phyloP scores from a whole-genome alignment of 2,797 vertebrate genomes.

The Rhynchotus rufescens region DNA sequence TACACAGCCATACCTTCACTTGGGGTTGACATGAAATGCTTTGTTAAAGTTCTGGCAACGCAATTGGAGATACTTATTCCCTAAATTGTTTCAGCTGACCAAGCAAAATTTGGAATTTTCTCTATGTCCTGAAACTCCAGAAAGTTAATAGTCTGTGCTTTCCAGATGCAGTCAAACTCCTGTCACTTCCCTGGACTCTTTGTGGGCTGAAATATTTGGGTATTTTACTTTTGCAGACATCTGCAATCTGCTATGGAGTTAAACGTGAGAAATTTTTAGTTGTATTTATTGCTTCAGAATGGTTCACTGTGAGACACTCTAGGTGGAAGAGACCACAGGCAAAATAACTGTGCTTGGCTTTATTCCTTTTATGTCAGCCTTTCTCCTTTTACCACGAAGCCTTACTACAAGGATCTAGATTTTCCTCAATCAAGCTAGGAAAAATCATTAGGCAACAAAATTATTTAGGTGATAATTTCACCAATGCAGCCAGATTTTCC shows the following conservation, averaged over 20 bases:
- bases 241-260: slow-evolving; percentile 6
- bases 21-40: slow-evolving; percentile 39
- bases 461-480: not conserved
- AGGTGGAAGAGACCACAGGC: not conserved
- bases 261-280: slow-evolving; percentile 39
- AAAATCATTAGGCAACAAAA: not conserved
- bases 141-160: slow-evolving; percentile 53
- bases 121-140: slow-evolving; percentile 44
- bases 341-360: slow-evolving; percentile 9
- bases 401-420: not conserved
- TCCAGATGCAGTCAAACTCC: slow-evolving; percentile 52
- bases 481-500: not conserved
- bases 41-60: slow-evolving; percentile 53
- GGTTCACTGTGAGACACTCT: not conserved
- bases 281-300: slow-evolving; percentile 16
- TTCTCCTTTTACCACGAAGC: not conserved
- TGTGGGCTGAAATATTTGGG: slow-evolving; percentile 57
- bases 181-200: slow-evolving; percentile 64
- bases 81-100: slow-evolving; percentile 73
- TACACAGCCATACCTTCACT: slow-evolving; percentile 19
- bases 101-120: slow-evolving; percentile 57
- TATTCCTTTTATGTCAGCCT: not conserved
- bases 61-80: slow-evolving; percentile 5
- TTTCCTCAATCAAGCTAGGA: not conserved
- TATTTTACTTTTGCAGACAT: slow-evolving; percentile 61